phyloP scores from a whole-genome alignment of 2,113 vertebrate species.

The Rafetus swinhoei region DNA sequence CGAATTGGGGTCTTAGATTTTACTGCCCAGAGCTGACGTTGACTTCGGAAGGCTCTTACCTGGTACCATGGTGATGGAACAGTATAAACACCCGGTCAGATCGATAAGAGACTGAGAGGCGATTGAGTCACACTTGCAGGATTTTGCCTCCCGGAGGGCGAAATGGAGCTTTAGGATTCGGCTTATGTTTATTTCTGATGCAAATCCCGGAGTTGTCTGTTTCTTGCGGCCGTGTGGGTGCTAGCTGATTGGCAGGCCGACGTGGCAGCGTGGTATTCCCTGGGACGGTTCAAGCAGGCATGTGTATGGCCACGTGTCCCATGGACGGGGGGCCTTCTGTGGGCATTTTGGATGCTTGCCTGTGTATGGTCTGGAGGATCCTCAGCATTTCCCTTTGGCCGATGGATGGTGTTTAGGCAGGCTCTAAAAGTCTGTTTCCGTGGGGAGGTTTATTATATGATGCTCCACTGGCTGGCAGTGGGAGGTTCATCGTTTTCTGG shows the following conservation, averaged over 20 bases:
- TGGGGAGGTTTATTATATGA: fast-evolving
- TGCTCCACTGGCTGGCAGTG: background rate
- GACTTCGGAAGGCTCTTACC: background rate
- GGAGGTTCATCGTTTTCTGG: background rate
- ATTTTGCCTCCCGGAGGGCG: background rate
- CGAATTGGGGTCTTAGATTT: background rate
- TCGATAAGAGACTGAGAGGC: background rate
- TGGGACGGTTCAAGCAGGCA: slow-evolving; percentile 64
- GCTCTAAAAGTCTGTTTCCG: background rate
- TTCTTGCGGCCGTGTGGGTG: slow-evolving; percentile 59
- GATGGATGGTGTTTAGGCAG: slow-evolving; percentile 5
- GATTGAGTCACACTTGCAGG: background rate
- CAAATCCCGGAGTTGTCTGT: slow-evolving; percentile 38
- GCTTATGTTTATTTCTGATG: slow-evolving; percentile 4
- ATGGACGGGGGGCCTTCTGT: slow-evolving; percentile 59
- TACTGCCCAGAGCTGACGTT: background rate
- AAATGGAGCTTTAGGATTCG: background rate
- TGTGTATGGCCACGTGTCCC: slow-evolving; percentile 35
- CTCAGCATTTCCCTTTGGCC: slow-evolving; percentile 47
- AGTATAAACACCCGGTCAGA: background rate
- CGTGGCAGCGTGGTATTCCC: slow-evolving; percentile 60
- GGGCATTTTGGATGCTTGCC: slow-evolving; percentile 68
- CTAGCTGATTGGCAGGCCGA: slow-evolving; percentile 67
- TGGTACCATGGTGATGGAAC: background rate
- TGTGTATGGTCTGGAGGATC: slow-evolving; percentile 67